Conservation (phyloP, 2,797 vertebrate genomes). For the Alauda arvensis region DNA sequence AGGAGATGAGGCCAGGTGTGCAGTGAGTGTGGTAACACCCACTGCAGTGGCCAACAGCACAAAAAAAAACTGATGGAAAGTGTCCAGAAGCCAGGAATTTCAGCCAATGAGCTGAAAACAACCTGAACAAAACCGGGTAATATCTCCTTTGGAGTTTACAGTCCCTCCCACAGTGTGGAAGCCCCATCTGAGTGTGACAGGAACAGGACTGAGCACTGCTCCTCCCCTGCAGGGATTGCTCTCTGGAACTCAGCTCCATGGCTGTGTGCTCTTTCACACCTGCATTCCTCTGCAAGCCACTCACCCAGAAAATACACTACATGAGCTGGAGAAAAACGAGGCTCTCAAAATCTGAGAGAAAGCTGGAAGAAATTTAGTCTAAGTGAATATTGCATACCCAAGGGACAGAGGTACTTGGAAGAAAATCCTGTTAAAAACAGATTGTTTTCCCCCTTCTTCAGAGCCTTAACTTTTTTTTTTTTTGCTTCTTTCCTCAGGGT, state of each 20-base stretch:
- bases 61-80: background rate
- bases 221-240: background rate
- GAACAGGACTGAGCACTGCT: background rate
- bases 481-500: fast-evolving
- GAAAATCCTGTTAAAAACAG: slow-evolving; percentile 38
- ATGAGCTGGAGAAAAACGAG: slow-evolving; percentile 48
- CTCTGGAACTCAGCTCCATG: slow-evolving; percentile 32
- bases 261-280: slow-evolving; percentile 37
- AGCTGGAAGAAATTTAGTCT: slow-evolving; percentile 45
- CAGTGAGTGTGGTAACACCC: background rate
- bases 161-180: background rate
- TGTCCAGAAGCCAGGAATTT: slow-evolving; percentile 5
- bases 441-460: background rate
- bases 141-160: background rate
- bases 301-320: slow-evolving; percentile 27
- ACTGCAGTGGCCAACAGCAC: background rate
- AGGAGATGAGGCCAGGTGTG: background rate
- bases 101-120: background rate
- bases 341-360: slow-evolving; percentile 24
- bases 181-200: background rate
- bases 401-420: slow-evolving; percentile 7
- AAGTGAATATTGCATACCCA: slow-evolving; percentile 11
- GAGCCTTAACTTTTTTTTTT: background rate
- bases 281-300: slow-evolving; percentile 37
- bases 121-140: background rate